A percentile compares a stretch with the other conserved stretches of the same genome.
These are phyloP conservation scores for Prionailurus viverrinus DNA, from an alignment of 2,113 vertebrate genomes.

Conservation along the genomic window DNA sequence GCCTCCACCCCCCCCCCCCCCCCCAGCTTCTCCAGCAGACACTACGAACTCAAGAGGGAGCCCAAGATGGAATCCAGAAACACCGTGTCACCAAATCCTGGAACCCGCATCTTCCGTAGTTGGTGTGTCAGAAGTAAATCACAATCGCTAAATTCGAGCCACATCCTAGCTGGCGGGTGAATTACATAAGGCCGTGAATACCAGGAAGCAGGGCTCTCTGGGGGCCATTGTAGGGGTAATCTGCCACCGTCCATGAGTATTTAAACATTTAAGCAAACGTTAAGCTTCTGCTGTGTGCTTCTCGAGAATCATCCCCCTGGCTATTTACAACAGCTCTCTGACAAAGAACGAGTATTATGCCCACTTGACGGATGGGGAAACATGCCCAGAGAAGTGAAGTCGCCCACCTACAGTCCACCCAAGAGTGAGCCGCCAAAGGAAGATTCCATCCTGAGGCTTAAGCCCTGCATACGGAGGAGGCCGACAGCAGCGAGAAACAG, in stretches of 20 bases:
- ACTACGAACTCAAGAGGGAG: not conserved
- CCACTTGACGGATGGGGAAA: not conserved
- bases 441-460: not conserved
- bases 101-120: not conserved
- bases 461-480: not conserved
- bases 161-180: not conserved
- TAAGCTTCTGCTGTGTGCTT: not conserved
- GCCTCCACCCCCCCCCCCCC: no score
- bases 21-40: not conserved
- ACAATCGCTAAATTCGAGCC: not conserved
- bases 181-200: not conserved
- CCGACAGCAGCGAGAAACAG: not conserved
- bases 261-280: not conserved
- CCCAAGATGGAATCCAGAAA: not conserved
- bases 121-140: not conserved
- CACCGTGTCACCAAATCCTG: no score
- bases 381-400: not conserved
- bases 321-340: not conserved
- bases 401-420: no score
- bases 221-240: no score
- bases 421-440: not conserved
- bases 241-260: not conserved
- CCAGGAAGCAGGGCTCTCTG: not conserved
- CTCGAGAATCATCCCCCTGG: not conserved
- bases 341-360: not conserved